These are phyloP conservation scores for Ennomos quercinarius DNA, from an alignment of 2,888 invertebrate genomes.

Conservation along the genomic window DNA sequence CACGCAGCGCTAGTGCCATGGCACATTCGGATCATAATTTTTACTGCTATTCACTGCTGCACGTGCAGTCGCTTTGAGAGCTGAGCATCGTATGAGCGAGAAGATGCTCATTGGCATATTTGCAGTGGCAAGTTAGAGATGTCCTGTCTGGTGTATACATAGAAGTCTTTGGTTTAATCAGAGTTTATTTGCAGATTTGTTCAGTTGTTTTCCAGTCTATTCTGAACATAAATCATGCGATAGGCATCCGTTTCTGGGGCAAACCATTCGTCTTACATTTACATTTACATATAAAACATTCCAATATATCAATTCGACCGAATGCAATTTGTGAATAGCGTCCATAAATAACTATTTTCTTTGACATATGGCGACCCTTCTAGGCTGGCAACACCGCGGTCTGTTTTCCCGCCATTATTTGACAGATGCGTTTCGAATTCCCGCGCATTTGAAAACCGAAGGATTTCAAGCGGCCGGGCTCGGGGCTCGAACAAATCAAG, in stretches of 20 bases:
- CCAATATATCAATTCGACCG: conserved; percentile 83
- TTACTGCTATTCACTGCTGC: too few species aligned
- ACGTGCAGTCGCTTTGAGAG: too few species aligned
- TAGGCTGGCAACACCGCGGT: conserved; percentile 64
- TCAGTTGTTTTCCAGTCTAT: conserved; percentile 4
- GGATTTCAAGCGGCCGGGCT: conserved; percentile 67
- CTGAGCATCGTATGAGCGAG: too few species aligned
- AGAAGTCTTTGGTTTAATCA: too few species aligned
- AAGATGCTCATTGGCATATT: too few species aligned
- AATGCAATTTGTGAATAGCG: conserved; percentile 83
- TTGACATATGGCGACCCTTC: conserved; percentile 81
- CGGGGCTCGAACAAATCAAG: conserved; percentile 75
- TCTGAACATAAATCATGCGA: conserved; percentile 65
- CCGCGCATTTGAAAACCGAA: conserved; percentile 61
- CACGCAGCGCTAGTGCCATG: too few species aligned
- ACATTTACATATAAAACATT: conserved; percentile 85
- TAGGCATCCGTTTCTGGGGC: conserved; percentile 72
- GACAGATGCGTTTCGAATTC: conserved; percentile 76
- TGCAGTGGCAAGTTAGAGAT: too few species aligned
- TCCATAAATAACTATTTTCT: conserved; percentile 84
- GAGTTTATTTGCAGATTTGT: conserved; percentile 7
- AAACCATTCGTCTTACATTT: conserved; percentile 73
- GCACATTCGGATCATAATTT: too few species aligned
- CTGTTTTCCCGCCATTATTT: conserved; percentile 79
- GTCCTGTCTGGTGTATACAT: too few species aligned